Percentiles rank a stretch among this genome's conserved stretches.
phyloP scores from a whole-genome alignment of 1,140 invertebrate genomes.

The Dinoponera quadriceps region DNA sequence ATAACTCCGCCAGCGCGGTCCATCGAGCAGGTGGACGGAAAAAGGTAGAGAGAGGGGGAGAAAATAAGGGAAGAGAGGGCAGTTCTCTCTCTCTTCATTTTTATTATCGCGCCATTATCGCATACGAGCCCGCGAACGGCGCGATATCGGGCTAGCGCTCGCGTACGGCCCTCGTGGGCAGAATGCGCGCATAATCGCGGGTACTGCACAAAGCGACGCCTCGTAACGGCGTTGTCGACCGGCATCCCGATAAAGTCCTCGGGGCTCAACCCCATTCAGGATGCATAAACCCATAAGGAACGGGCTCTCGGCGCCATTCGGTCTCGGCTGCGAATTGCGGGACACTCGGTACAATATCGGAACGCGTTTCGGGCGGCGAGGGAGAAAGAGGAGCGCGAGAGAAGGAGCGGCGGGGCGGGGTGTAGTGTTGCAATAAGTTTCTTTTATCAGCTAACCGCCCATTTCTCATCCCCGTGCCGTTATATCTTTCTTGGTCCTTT shows the following conservation, averaged over 20 bases:
- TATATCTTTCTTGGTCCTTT: no score
- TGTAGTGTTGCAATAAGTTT: conserved; percentile 29
- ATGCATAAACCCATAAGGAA: conserved; percentile 73
- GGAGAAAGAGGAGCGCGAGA: background rate
- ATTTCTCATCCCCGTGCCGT: conserved; percentile 36
- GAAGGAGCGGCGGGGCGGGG: background rate
- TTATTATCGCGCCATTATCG: conserved; percentile 69
- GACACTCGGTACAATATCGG: conserved; percentile 39
- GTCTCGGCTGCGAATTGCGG: conserved; percentile 55
- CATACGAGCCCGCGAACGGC: conserved; percentile 11
- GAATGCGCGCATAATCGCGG: conserved; percentile 66
- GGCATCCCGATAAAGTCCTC: conserved; percentile 64
- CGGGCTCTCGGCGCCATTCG: conserved; percentile 44
- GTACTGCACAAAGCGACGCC: conserved; percentile 58
- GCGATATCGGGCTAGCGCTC: conserved; percentile 51
- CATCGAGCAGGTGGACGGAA: background rate
- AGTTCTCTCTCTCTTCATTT: conserved; percentile 59
- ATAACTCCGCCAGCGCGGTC: background rate
- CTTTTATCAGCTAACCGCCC: conserved; percentile 42
- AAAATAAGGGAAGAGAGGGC: background rate
- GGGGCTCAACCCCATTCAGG: conserved; percentile 60
- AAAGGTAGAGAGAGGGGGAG: background rate
- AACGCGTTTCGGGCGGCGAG: background rate
- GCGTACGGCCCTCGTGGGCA: conserved; percentile 46
- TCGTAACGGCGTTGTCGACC: conserved; percentile 54